Evolutionary conservation across 2,888 invertebrate genomes (phyloP).

Genomic region (Rotaria sp.): DNA sequence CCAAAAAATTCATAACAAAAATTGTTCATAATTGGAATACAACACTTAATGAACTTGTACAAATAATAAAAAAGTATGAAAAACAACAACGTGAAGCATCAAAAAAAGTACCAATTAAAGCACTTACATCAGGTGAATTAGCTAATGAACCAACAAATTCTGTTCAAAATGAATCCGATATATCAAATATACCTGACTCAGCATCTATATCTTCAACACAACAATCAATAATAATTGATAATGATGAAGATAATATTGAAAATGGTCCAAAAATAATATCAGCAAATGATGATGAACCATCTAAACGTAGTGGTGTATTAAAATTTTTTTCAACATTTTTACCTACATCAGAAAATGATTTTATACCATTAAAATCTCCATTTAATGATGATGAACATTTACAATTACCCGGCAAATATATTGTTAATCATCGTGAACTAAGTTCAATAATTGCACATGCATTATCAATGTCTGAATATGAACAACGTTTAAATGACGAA

Average conservation of each 20-base stretch:
- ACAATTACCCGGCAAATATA: constrained; percentile 58
- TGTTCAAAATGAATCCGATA: neutral
- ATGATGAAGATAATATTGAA: neutral
- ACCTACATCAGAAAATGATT: constrained; percentile 29
- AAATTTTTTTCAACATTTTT: constrained; percentile 33
- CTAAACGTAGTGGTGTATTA: neutral
- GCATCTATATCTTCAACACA: neutral
- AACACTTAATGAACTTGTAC: neutral
- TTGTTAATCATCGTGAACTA: constrained; percentile 70
- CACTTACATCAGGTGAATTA: neutral
- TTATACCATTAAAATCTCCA: constrained; percentile 32
- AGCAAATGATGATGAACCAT: neutral
- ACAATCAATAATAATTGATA: neutral
- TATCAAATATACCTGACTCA: neutral
- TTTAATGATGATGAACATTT: constrained; percentile 65
- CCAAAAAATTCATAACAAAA: neutral
- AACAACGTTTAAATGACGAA: neutral
- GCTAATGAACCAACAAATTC: neutral
- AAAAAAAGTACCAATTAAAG: neutral
- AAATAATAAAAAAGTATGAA: neutral
- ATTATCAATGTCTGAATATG: constrained; percentile 51
- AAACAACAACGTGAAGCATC: neutral
- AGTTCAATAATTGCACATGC: constrained; percentile 79
- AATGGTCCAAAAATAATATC: neutral
- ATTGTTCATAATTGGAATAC: neutral